Percentiles rank a stretch among this genome's conserved stretches.
Evolutionary conservation across 1,140 invertebrate species (phyloP).

Genomic region (Pachyrhynchus sulphureomaculatus): DNA sequence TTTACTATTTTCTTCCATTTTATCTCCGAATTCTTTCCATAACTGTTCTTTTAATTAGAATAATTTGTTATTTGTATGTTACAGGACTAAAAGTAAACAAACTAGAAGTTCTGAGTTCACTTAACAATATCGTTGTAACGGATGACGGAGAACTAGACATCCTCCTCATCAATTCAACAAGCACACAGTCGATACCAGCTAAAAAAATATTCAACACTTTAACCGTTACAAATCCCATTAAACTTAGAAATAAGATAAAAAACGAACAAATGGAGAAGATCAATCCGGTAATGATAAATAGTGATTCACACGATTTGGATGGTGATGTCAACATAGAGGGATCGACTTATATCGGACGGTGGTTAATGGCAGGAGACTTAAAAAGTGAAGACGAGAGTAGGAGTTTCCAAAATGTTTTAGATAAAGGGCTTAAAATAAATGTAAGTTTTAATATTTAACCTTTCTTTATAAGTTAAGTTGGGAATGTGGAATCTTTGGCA

Average conservation of each 20-base stretch:
- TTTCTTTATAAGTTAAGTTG: no score
- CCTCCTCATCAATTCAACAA: slow-evolving; percentile 44
- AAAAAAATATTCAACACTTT: slow-evolving; percentile 51
- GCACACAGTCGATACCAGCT: slow-evolving; percentile 50
- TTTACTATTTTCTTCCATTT: no score
- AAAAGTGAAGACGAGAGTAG: slow-evolving; percentile 27
- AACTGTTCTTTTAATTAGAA: no score
- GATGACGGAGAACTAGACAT: slow-evolving; percentile 51
- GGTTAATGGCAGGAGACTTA: slow-evolving; percentile 46
- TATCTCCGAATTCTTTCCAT: no score
- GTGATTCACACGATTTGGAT: slow-evolving; percentile 41
- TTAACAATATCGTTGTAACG: slow-evolving; percentile 52
- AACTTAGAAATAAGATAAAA: slow-evolving; percentile 44
- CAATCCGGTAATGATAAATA: slow-evolving; percentile 50
- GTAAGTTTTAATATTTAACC: no score
- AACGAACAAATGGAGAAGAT: slow-evolving; percentile 48
- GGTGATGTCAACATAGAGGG: slow-evolving; percentile 52
- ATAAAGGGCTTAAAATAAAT: slow-evolving; percentile 29
- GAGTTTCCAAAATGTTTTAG: slow-evolving; percentile 26
- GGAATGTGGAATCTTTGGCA: no score
- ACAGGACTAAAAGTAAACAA: slow-evolving; percentile 40
- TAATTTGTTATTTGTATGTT: neutral
- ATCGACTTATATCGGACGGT: slow-evolving; percentile 46
- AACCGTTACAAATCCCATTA: slow-evolving; percentile 49
- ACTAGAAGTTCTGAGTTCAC: slow-evolving; percentile 45